Evolutionary conservation across 2,113 vertebrate genomes (phyloP).

Genomic region (Aix galericulata): DNA sequence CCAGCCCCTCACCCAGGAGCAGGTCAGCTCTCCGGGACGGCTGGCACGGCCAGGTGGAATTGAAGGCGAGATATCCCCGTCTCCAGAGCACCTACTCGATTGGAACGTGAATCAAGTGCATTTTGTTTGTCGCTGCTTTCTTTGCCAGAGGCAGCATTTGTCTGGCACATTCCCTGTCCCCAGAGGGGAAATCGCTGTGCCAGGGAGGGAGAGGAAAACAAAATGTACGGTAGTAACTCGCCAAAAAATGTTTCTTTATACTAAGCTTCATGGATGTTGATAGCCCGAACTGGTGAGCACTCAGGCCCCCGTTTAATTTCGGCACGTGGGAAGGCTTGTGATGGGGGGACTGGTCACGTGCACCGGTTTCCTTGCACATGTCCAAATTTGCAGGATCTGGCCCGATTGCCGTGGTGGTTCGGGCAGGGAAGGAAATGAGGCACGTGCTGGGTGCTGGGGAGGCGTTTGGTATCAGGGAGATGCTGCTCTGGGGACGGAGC

Average conservation of each 20-base stretch:
- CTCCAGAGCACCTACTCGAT: conserved; percentile 51
- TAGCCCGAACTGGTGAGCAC: conserved; percentile 14
- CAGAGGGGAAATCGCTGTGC: conserved; percentile 60
- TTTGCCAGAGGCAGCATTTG: conserved; percentile 69
- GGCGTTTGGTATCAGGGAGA: background rate
- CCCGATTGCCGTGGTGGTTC: background rate
- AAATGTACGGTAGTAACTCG: conserved; percentile 47
- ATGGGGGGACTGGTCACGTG: background rate
- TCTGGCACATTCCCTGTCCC: conserved; percentile 62
- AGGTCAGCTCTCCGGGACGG: conserved; percentile 14
- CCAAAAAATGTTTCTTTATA: conserved; percentile 58
- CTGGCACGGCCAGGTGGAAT: conserved; percentile 1
- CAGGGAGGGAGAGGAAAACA: conserved; percentile 66
- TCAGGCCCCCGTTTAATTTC: background rate
- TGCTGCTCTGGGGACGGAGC: background rate
- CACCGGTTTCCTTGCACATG: background rate
- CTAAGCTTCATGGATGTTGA: conserved; percentile 59
- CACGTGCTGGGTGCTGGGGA: background rate
- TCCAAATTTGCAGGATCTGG: background rate
- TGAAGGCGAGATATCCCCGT: background rate
- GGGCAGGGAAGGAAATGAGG: background rate
- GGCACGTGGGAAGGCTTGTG: conserved; percentile 13
- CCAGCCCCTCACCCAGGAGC: background rate
- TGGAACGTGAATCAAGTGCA: conserved; percentile 42
- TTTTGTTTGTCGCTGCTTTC: conserved; percentile 56